Percentiles rank a stretch among this genome's conserved stretches.
Evolutionary conservation across 2,888 invertebrate genomes (phyloP).

Genomic region (Cabera pusaria): DNA sequence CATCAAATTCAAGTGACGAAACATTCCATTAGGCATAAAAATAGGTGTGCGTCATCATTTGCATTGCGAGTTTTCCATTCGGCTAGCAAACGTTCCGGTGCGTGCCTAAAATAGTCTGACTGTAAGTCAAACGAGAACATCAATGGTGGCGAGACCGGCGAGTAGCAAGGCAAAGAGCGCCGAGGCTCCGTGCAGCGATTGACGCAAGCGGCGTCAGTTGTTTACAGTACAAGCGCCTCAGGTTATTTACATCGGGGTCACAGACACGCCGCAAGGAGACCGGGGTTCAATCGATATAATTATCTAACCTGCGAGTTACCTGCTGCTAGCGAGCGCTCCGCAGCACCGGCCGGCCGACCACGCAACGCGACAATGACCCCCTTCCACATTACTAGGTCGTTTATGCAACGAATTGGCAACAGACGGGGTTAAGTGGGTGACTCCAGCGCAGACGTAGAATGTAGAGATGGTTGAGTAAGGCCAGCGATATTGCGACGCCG

Average conservation of each 20-base stretch:
- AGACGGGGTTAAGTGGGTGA: slow-evolving; percentile 60
- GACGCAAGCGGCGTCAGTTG: slow-evolving; percentile 76
- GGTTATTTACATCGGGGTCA: slow-evolving; percentile 83
- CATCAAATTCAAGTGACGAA: slow-evolving; percentile 28
- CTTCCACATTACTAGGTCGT: slow-evolving; percentile 72
- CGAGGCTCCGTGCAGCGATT: slow-evolving; percentile 51
- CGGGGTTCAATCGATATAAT: slow-evolving; percentile 72
- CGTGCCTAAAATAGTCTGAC: slow-evolving; percentile 50
- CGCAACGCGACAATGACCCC: slow-evolving; percentile 76
- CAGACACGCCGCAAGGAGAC: slow-evolving; percentile 78
- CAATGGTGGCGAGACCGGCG: slow-evolving; percentile 49
- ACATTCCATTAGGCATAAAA: slow-evolving; percentile 27
- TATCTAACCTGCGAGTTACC: slow-evolving; percentile 65
- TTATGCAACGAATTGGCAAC: slow-evolving; percentile 75
- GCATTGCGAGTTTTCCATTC: slow-evolving; percentile 41
- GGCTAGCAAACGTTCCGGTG: slow-evolving; percentile 41
- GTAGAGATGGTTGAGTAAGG: slow-evolving; percentile 66
- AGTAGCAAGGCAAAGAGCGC: slow-evolving; percentile 26
- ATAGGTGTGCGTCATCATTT: slow-evolving; percentile 37
- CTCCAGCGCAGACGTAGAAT: slow-evolving; percentile 54
- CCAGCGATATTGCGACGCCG: slow-evolving; percentile 42
- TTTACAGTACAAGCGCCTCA: slow-evolving; percentile 76
- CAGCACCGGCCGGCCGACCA: slow-evolving; percentile 40
- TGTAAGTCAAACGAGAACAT: slow-evolving; percentile 52
- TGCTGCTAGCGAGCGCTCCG: slow-evolving; percentile 21